Percentiles rank a stretch among this genome's conserved stretches.
These are phyloP conservation scores for Lamproptera curius DNA, from an alignment of 2,888 invertebrate species.

Conservation along the genomic window DNA sequence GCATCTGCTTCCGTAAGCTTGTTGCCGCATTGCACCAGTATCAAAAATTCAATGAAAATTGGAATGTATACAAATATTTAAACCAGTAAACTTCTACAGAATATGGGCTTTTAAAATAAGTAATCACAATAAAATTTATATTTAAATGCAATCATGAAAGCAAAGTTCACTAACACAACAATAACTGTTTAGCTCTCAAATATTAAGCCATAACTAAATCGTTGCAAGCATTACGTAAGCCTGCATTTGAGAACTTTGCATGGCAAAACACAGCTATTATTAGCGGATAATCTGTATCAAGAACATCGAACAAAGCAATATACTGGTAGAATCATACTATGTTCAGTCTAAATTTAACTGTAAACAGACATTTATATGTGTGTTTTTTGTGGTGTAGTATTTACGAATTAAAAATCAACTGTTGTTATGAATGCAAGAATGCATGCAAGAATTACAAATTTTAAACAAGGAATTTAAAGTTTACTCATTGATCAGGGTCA, in stretches of 20 bases:
- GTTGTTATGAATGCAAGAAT: slow-evolving; percentile 54
- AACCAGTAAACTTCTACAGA: too few species aligned
- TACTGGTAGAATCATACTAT: slow-evolving; percentile 19
- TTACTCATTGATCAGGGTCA: too few species aligned
- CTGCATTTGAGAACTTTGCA: neutral
- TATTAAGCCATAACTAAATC: too few species aligned
- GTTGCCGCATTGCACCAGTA: slow-evolving; percentile 18
- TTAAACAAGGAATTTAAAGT: too few species aligned
- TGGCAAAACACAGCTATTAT: neutral
- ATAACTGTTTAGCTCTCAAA: too few species aligned
- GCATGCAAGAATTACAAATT: slow-evolving; percentile 28
- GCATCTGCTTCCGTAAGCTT: neutral
- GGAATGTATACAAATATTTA: too few species aligned
- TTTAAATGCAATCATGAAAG: too few species aligned
- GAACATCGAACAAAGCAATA: slow-evolving; percentile 5
- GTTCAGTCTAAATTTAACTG: slow-evolving; percentile 56
- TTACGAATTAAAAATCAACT: slow-evolving; percentile 65
- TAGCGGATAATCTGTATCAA: slow-evolving; percentile 6
- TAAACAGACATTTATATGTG: slow-evolving; percentile 49
- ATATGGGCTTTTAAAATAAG: too few species aligned
- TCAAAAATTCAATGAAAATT: too few species aligned
- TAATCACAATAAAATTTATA: too few species aligned
- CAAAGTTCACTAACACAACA: too few species aligned
- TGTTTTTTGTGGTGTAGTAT: slow-evolving; percentile 50
- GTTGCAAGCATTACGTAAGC: slow-evolving; percentile 2